Evolutionary conservation across 1,140 invertebrate genomes (phyloP), one percentile per base, ranked within the genome.

Genomic region (Macrotrachela quadricornifera): DNA sequence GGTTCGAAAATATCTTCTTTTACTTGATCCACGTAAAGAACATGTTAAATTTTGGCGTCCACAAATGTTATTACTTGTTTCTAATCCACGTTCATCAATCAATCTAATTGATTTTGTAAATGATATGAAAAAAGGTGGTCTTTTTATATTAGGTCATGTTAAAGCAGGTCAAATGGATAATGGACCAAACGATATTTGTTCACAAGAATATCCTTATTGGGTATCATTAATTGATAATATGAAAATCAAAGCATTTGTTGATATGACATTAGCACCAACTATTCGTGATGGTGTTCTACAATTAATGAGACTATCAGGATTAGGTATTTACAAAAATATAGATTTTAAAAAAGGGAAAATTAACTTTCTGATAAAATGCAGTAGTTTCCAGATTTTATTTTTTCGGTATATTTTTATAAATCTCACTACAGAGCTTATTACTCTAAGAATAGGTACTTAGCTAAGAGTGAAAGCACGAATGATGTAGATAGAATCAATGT

Each of bases 11-110:
- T 97, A 97, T 69, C 72, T 99, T 8, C 66, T 99, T 0, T 78
- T 97, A 64, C 68, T 99, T 60, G 92, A 99, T 69, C 82, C 82
- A 3, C 76, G 92, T 8, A 92, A 96, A 59, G 84, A 92, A 65
- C 92, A 99, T 67, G 87, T 97, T 0, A 97, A 96, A 71, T 97
- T 90, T 69, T 99, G 94, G 94, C 72, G 92, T 30, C 92, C 92
- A 0, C 92, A 97, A 72, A 85, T 99, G 67, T 67, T 99, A 11
- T 69, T 97, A 1, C 74, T 99, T 68, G 80, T 97, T 6, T 78
- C 82, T 0, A 88, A 85, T 56, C 90, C 91, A 1, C 73, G 88
- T n/a, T 81, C 83, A 10, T 76, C 78, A 2, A 83, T 84, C 61
- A 82, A 87, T 0, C 70, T 97, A 8, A 91, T 97, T 43, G 80